Percentiles rank a stretch among this genome's conserved stretches.
Conservation (phyloP, 2,797 vertebrate species). For the Rhyacichthys aspro region DNA sequence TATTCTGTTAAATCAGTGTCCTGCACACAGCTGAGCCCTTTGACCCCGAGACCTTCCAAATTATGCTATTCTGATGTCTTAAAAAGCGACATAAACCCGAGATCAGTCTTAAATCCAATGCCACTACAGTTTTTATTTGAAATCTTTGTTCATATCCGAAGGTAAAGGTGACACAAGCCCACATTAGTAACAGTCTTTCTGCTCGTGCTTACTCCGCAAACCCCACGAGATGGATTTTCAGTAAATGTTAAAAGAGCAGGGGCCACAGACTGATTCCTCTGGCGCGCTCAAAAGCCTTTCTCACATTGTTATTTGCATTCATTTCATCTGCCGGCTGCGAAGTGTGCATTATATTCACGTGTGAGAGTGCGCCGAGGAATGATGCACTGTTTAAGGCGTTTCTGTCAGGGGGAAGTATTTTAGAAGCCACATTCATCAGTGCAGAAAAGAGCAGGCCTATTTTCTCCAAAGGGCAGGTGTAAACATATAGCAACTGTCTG, state of each 20-base stretch:
- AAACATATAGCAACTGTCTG: constrained; percentile 37
- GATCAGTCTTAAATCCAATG: too few relatives aligned
- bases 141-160: not conserved
- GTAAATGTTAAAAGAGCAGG: constrained; percentile 71
- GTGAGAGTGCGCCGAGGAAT: constrained; percentile 28
- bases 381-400: constrained; percentile 51
- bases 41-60: too few relatives aligned
- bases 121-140: too few relatives aligned
- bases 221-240: constrained; percentile 69
- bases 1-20: too few relatives aligned
- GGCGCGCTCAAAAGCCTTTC: constrained; percentile 50
- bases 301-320: constrained; percentile 62
- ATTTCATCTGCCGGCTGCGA: constrained; percentile 56
- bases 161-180: constrained; percentile 54
- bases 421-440: constrained; percentile 54
- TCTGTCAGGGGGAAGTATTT: constrained; percentile 53
- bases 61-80: too few relatives aligned
- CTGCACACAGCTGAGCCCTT: too few relatives aligned
- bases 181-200: constrained; percentile 61
- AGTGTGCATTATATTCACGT: constrained; percentile 50
- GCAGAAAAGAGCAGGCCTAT: constrained; percentile 46
- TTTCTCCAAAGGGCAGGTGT: constrained; percentile 48
- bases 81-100: too few relatives aligned
- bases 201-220: constrained; percentile 68
- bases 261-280: constrained; percentile 57